Conservation (phyloP, 2,113 vertebrate genomes). For the Syngnathoides biaculeatus region DNA sequence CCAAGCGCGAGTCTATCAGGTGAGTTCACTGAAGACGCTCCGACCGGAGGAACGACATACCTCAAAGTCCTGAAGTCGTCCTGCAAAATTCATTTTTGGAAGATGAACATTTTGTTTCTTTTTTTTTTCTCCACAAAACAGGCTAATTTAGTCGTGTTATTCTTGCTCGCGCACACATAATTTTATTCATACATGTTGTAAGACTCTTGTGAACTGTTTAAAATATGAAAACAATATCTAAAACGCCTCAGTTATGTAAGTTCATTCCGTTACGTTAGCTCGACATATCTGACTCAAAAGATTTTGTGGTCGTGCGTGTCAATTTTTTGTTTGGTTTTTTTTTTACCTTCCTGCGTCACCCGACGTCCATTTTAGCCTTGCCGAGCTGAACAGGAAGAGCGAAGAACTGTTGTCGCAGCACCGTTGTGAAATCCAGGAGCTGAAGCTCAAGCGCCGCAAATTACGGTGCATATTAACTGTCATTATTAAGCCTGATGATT, state of each 20-base stretch:
- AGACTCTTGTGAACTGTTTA: too few species aligned
- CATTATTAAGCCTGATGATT: not conserved
- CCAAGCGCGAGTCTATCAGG: slow-evolving; percentile 59
- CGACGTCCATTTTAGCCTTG: slow-evolving; percentile 47
- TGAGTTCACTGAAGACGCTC: slow-evolving; percentile 27
- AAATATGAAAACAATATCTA: too few species aligned
- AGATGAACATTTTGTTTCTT: not conserved
- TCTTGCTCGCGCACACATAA: too few species aligned
- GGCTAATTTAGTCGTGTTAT: too few species aligned
- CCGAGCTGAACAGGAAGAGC: slow-evolving; percentile 56
- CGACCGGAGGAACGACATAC: not conserved
- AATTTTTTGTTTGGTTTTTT: not conserved
- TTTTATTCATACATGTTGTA: too few species aligned
- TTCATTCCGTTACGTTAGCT: too few species aligned
- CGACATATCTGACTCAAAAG: too few species aligned
- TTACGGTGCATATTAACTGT: slow-evolving; percentile 48
- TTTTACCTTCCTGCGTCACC: not conserved
- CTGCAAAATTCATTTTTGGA: not conserved
- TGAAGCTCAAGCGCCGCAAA: slow-evolving; percentile 70
- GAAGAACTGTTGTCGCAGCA: slow-evolving; percentile 61
- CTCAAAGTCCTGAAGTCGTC: not conserved
- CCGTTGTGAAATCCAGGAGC: slow-evolving; percentile 69
- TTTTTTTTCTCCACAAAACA: too few species aligned
- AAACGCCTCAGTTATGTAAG: too few species aligned
- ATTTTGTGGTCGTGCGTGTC: not conserved